Base-by-base conservation (phyloP, 1,140 invertebrate species). In the Ericerus pela region DNA sequence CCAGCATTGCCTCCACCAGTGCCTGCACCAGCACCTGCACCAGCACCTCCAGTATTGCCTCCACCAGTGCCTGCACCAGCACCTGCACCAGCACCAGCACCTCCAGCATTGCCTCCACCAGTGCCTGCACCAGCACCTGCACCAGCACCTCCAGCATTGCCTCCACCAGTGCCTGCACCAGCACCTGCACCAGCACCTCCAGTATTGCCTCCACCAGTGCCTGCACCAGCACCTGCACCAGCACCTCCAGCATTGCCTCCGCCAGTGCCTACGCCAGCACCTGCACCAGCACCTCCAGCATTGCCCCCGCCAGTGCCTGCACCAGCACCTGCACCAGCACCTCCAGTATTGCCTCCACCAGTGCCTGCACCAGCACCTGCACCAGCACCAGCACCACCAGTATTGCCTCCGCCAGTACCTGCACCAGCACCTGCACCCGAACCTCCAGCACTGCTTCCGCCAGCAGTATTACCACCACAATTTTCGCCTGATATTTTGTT, bases 231-330 rank as follows among this genome's bases (percentile, higher is more conserved):
- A n/a, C n/a, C n/a, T n/a, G n/a, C n/a, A n/a, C n/a, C n/a, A n/a
- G n/a, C n/a, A n/a, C n/a, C n/a, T n/a, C n/a, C n/a, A n/a, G n/a
- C n/a, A 38, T 5, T 12, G 27, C 53, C 28, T 47, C 29, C 54
- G 26, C 33, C 31, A 51, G 16, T 31, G 18, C 11, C 33, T 47
- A 36, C 53, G 38, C 20, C 53, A 54, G n/a, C 54, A 51, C 33
- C 59, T n/a, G 36, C 37, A 33, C 36, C 56, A 27, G 14, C 55
- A 31, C 47, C 37, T 10, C 38, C 47, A 57, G 55, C 60, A 51
- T 12, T 11, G 37, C 31, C 53, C 18, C 31, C 59, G 8, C 59
- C 30, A 26, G 26, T 47, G 16, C 54, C 59, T 14, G 12, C 33
- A 20, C 27, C 5, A 30, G 31, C 60, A 14, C 38, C n/a, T 12